Conservation (phyloP, 2,888 invertebrate species). For the Creontiades dilutus region DNA sequence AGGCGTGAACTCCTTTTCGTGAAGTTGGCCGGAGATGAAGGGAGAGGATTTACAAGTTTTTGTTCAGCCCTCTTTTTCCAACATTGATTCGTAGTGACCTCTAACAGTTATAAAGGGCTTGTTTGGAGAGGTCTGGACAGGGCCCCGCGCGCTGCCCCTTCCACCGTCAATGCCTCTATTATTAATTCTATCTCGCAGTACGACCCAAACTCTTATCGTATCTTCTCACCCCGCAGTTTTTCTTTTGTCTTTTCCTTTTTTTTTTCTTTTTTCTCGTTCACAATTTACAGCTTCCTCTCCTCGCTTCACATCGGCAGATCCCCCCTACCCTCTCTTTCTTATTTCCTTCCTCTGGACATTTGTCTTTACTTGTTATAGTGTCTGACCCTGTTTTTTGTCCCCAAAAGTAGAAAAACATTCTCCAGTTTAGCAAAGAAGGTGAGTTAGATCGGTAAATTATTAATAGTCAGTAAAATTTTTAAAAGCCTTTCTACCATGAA, state of each 20-base stretch:
- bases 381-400: conserved; percentile 48
- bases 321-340: conserved; percentile 1
- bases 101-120: conserved; percentile 63
- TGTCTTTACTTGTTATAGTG: conserved; percentile 66
- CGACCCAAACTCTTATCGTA: conserved; percentile 59
- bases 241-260: conserved; percentile 48
- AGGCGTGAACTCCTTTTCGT: conserved; percentile 25
- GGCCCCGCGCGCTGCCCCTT: not conserved
- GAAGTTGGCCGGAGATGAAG: not conserved
- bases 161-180: conserved; percentile 42
- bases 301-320: not conserved
- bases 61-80: conserved; percentile 35
- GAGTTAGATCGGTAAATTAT: not conserved
- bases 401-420: conserved; percentile 36
- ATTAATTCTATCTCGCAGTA: conserved; percentile 68
- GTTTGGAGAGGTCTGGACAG: conserved; percentile 65
- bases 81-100: conserved; percentile 68
- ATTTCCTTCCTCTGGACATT: conserved; percentile 23
- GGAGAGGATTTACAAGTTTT: conserved; percentile 57
- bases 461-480: not conserved
- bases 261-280: conserved; percentile 37
- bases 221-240: conserved; percentile 46
- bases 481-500: not conserved
- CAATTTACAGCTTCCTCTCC: conserved; percentile 66
- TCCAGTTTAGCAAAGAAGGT: not conserved